Base-by-base conservation (phyloP, 2,888 invertebrate genomes). In the Agonopterix arenella region DNA sequence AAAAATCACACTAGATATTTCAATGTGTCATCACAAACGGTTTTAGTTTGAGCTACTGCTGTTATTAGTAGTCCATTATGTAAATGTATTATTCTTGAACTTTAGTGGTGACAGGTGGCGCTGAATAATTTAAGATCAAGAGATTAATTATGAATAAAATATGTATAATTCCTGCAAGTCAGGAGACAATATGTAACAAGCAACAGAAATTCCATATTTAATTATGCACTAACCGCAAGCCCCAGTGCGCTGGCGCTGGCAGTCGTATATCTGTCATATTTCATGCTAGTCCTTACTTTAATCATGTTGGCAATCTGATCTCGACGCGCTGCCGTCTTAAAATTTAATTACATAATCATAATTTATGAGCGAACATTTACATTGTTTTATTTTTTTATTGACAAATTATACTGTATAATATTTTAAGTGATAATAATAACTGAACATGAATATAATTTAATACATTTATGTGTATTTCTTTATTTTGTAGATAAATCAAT, bases 1-100 rank as follows among this genome's bases (percentile, higher is more conserved):
- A 81, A 80, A 79, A 82, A 78, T 78, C 68, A 73, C 70, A 73
- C 62, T 60, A 70, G 66, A 76, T 78, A 78, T 77, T 77, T 80
- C 73, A 76, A 82, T 79, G 69, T 80, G 74, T 80, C 76, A 76
- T 69, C 70, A 58, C n/a, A 61, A 62, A 62, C 57, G 49, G 48
- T 60, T 58, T 55, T 53, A 57, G 54, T 28, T 54, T 56, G 45
- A 50, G 49, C 49, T 49, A 61, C 54, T 58, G 52, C 58, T 58
- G 58, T 59, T 57, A 69, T 66, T 64, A 63, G 65, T 59, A 57
- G 57, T 61, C 60, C 58, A 60, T 62, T 66, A 57, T 46, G 42
- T 48, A 46, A 46, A 46, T 10, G 44, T 28, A 28, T 28, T 28
- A 47, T 28, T 28, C 41, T 11, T n/a, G 41, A 41, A 41, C n/a